Base-by-base conservation (phyloP, 2,113 vertebrate species). In the Monarcha castaneiventris region DNA sequence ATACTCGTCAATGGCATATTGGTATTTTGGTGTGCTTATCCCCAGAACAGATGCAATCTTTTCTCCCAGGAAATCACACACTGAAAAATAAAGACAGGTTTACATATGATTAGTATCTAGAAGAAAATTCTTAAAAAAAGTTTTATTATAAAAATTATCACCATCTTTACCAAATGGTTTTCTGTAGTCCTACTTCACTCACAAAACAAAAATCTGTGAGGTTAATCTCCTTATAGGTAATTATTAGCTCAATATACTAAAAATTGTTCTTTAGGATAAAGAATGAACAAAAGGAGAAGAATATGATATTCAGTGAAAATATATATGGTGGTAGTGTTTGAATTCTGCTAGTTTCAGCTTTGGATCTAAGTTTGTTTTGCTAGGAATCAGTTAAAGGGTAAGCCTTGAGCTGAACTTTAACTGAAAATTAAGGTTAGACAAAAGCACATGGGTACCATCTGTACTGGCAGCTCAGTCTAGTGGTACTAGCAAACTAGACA, bases 1-100 rank as follows among this genome's bases (percentile, higher is more conserved):
- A 96, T 99, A 99, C 90, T 99, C 99, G 87, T 99, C 99, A 44
- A 99, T 99, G 86, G 99, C 99, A 81, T 99, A 99, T 6, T 99
- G 99, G 96, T 99, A 99, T 96, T 99, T 99, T 77, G 99, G 99
- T 66, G 99, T 99, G 77, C 99, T 99, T 94, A 99, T 99, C 27
- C 99, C 99, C 84, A 99, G 98, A 88, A 99, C 98, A 39, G 99
- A 99, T 23, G 99, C 99, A 97, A 99, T 99, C 96, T 99, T 99
- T 97, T 99, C 99, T 72, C 99, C 99, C 64, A 99, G 97, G 94
- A 99, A 99, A 96, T 99, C 99, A 95, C 99, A 99, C 25, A 99
- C 99, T 99, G 94, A 62, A 98, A 91, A 92, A 84, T 75, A 97
- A 62, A 92, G 35, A 96, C 51, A 90, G 43, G 75, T 90, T 96